phyloP scores from a whole-genome alignment of 2,113 vertebrate genomes.

The Rhynchopsitta pachyrhyncha region DNA sequence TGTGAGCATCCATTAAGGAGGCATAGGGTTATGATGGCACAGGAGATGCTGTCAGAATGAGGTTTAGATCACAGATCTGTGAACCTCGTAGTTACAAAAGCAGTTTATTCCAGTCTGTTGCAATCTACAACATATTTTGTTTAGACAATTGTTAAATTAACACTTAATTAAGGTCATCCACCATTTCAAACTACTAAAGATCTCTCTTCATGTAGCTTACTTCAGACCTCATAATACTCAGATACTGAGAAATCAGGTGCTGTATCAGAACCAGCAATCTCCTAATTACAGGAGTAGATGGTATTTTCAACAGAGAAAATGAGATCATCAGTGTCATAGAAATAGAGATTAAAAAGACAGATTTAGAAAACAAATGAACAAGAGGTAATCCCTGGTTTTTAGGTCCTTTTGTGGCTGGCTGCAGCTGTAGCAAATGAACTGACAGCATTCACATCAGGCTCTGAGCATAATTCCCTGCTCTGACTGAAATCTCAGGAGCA shows the following conservation, averaged over 20 bases:
- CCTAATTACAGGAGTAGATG: constrained; percentile 40
- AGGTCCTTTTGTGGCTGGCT: constrained; percentile 37
- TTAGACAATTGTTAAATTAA: constrained; percentile 5
- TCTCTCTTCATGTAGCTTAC: neutral
- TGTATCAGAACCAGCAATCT: constrained; percentile 34
- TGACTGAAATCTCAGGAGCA: neutral
- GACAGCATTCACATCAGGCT: neutral
- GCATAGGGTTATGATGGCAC: neutral
- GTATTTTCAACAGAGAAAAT: constrained; percentile 51
- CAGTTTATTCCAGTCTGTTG: neutral
- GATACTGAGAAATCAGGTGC: constrained; percentile 12
- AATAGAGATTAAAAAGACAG: constrained; percentile 45
- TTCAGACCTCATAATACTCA: neutral
- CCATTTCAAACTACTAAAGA: neutral
- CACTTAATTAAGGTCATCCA: neutral
- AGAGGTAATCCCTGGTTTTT: constrained; percentile 54
- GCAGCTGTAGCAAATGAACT: constrained; percentile 40
- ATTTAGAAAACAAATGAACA: constrained; percentile 57
- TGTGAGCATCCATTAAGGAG: neutral
- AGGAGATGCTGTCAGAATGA: neutral
- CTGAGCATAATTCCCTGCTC: neutral
- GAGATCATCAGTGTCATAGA: constrained; percentile 61
- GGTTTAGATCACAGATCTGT: neutral
- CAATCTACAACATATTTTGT: neutral
- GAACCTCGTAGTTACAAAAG: neutral